These are phyloP conservation scores for Myoxocephalus aenaeus DNA, from an alignment of 2,797 vertebrate genomes.

Conservation along the genomic window DNA sequence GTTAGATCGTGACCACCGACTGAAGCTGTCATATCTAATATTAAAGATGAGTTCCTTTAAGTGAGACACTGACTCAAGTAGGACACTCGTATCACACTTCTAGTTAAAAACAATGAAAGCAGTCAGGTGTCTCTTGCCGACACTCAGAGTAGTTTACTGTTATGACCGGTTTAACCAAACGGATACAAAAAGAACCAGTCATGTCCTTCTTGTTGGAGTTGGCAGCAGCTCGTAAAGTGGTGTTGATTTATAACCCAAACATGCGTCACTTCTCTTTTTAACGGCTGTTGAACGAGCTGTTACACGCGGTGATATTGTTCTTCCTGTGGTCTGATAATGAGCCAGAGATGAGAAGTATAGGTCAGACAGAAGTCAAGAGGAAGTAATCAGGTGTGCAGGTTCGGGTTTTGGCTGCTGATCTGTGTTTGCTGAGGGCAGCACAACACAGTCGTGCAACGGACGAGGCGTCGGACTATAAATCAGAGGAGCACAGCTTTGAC, in stretches of 20 bases:
- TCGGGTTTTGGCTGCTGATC: not conserved
- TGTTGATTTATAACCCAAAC: slow-evolving; percentile 3
- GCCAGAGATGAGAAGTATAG: not conserved
- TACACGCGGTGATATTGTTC: not conserved
- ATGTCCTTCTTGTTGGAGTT: not conserved
- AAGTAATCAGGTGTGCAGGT: slow-evolving; percentile 19
- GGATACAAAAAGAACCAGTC: not conserved
- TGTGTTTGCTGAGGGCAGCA: no score
- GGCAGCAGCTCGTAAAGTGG: not conserved
- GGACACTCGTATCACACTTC: not conserved
- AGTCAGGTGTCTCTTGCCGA: not conserved
- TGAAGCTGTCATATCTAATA: not conserved
- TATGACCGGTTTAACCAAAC: not conserved
- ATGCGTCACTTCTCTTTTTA: not conserved
- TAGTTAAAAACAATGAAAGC: not conserved
- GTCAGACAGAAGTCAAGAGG: slow-evolving; percentile 15
- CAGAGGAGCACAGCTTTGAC: no score
- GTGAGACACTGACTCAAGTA: not conserved
- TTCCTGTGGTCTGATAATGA: slow-evolving; percentile 15
- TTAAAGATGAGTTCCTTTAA: not conserved
- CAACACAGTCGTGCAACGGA: no score
- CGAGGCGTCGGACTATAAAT: no score
- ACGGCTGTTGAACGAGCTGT: not conserved
- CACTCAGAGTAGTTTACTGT: not conserved
- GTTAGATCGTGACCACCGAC: not conserved